A percentile compares a stretch with the other conserved stretches of the same genome.
Evolutionary conservation across 1,140 invertebrate species (phyloP).

Genomic region (Leptestheria dahalacensis): DNA sequence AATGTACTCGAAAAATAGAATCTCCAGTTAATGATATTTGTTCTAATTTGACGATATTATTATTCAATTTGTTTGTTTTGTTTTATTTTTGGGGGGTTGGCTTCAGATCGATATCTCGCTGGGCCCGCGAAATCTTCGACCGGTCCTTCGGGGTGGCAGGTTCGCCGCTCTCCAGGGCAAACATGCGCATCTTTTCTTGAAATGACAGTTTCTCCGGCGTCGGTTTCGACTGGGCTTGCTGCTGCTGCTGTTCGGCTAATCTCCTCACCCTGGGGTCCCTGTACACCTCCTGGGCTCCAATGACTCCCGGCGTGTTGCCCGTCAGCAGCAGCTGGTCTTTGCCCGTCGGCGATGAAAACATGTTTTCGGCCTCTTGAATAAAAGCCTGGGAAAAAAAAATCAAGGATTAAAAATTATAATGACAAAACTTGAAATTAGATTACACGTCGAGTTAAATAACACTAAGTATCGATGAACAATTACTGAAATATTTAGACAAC

Average conservation of each 20-base stretch:
- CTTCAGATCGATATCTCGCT: slow-evolving; percentile 62
- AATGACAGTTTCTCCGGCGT: slow-evolving; percentile 80
- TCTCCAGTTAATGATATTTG: too few species aligned
- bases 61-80: not conserved
- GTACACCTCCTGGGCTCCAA: slow-evolving; percentile 86
- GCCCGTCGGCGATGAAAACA: slow-evolving; percentile 44
- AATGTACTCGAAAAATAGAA: too few species aligned
- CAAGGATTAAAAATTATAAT: slow-evolving; percentile 24
- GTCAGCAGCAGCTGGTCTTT: slow-evolving; percentile 29
- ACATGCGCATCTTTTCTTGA: slow-evolving; percentile 95
- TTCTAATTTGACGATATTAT: too few species aligned
- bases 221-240: slow-evolving; percentile 41
- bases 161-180: slow-evolving; percentile 81
- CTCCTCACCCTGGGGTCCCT: slow-evolving; percentile 69
- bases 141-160: slow-evolving; percentile 73
- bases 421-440: too few species aligned
- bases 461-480: too few species aligned
- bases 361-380: slow-evolving; percentile 57
- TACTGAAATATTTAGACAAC: too few species aligned
- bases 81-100: not conserved
- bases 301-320: slow-evolving; percentile 64
- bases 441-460: too few species aligned
- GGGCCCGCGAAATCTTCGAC: slow-evolving; percentile 81
- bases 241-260: slow-evolving; percentile 57
- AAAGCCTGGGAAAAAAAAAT: slow-evolving; percentile 45